Conservation (phyloP, 2,113 vertebrate species). For the Gopherus flavomarginatus region DNA sequence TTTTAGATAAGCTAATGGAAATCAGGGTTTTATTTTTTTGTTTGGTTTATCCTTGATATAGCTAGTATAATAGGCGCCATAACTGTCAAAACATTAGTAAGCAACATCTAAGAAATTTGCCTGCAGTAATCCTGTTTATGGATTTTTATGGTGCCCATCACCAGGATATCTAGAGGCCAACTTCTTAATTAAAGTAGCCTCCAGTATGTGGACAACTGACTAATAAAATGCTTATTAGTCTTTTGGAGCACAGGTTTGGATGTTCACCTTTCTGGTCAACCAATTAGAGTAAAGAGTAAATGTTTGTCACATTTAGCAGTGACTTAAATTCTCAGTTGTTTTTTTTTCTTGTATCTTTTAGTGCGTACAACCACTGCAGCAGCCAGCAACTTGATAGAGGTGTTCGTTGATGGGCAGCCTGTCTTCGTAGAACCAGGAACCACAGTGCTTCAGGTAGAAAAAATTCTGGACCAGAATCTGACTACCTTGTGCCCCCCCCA, state of each 20-base stretch:
- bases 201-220: background rate
- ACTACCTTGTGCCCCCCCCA: background rate
- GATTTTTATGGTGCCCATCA: background rate
- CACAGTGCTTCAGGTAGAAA: conserved; percentile 91
- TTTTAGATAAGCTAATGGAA: background rate
- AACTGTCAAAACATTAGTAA: background rate
- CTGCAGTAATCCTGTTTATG: background rate
- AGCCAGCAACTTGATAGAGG: conserved; percentile 89
- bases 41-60: background rate
- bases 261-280: background rate
- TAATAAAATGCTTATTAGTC: background rate
- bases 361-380: conserved; percentile 83
- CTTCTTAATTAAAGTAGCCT: background rate
- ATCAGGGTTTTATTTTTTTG: background rate
- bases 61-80: background rate
- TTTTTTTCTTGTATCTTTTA: conserved; percentile 56
- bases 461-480: background rate
- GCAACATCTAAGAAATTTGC: background rate
- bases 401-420: conserved; percentile 92
- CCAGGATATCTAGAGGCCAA: background rate
- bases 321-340: background rate
- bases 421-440: conserved; percentile 93
- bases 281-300: background rate
- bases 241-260: background rate
- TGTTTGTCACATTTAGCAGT: background rate